phyloP scores from a whole-genome alignment of 2,113 vertebrate species.

The Hydrochoerus hydrochaeris region DNA sequence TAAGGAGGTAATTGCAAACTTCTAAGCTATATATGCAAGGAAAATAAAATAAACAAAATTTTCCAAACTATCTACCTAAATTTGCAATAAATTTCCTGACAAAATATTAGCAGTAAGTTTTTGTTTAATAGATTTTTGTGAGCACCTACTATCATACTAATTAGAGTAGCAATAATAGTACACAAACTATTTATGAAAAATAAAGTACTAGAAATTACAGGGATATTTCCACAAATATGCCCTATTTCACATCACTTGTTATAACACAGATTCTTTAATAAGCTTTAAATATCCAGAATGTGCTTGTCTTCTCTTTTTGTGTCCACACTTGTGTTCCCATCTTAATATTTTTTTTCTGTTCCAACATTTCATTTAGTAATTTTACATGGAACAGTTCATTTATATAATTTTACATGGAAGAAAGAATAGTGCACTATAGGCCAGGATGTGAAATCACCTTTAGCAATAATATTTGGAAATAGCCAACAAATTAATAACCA shows the following conservation, averaged over 20 bases:
- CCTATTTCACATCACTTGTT: neutral
- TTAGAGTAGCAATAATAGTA: neutral
- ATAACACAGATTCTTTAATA: neutral
- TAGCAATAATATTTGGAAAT: neutral
- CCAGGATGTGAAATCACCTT: neutral
- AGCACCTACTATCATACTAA: neutral
- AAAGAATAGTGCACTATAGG: neutral
- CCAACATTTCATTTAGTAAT: neutral
- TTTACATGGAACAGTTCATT: neutral
- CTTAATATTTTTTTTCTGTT: conserved; percentile 29
- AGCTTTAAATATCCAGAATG: neutral
- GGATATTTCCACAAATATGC: conserved; percentile 6
- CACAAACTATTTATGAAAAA: conserved; percentile 1
- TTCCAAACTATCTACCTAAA: neutral
- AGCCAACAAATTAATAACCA: neutral
- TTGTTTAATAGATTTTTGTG: neutral
- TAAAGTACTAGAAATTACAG: neutral
- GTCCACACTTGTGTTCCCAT: neutral
- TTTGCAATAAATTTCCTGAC: neutral
- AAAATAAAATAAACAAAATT: conserved; percentile 15
- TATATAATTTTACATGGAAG: neutral
- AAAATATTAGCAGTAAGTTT: neutral
- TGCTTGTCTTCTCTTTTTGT: neutral
- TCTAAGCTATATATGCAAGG: neutral
- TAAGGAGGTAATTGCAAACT: neutral